Base-by-base conservation (phyloP, 2,113 vertebrate genomes). In the Tetrax tetrax region DNA sequence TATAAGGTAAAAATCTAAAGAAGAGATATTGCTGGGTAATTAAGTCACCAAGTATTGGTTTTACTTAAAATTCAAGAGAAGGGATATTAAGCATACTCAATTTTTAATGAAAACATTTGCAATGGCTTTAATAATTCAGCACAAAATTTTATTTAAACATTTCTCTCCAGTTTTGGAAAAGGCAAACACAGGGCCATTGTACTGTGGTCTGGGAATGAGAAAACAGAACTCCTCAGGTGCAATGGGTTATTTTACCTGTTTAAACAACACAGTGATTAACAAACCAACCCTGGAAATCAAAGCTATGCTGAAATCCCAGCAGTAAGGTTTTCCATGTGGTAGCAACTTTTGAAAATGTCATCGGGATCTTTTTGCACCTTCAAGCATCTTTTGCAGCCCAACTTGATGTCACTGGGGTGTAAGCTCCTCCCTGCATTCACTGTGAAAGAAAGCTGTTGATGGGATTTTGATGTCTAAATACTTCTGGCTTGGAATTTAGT, bases 91-190 rank as follows among this genome's bases (percentile, higher is more conserved):
- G 92, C 77, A 76, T 66, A 50, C 74, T 96, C 83, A 72, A 76
- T 93, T 95, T 91, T 89, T 96, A 97, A 95, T 83, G 70, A 95
- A 95, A 96, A 96, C 74, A 91, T 85, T 96, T 91, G n/a, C 70
- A 93, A 63, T 79, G 74, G 70, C 65, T 84, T 91, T 91, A 95
- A 83, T 96, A 96, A 91, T 95, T 89, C 74, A 96, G 69, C 54
- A 87, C 57, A 92, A 96, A 87, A 76, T 95, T 89, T 93, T 86
- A 90, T 83, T 87, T 93, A 91, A 96, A 89, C n/a, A 79, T 51
- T 91, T 84, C 77, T 78, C 60, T 92, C 60, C 54, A 37, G 33
- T 91, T 95, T 85, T 92, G 87, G 50, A 95, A 77, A 95, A 89
- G 70, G 53, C 54, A 96, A 89, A 95, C 86, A 85, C 41, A 80